phyloP scores from a whole-genome alignment of 2,888 invertebrate genomes.

The Eilema griseolum region DNA sequence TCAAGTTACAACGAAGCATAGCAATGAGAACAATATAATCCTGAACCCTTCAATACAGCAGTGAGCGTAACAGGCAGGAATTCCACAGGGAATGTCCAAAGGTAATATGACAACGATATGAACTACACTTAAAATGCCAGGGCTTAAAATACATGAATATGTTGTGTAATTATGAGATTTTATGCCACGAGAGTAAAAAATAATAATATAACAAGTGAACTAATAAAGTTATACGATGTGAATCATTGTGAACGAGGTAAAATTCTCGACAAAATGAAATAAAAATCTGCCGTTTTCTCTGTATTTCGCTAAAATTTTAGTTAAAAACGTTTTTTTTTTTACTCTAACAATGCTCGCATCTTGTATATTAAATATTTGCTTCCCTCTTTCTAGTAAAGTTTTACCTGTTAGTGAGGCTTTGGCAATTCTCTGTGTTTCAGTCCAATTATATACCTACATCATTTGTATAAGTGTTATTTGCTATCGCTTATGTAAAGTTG shows the following conservation, averaged over 20 bases:
- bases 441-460: too few relatives aligned
- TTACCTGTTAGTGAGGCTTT: neutral
- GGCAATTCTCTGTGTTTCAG: neutral
- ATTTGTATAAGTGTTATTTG: too few relatives aligned
- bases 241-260: too few relatives aligned
- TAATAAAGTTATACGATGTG: neutral
- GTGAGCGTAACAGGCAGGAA: slow-evolving; percentile 10
- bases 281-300: too few relatives aligned
- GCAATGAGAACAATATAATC: slow-evolving; percentile 17
- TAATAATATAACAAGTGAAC: neutral
- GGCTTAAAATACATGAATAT: slow-evolving; percentile 4
- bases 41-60: slow-evolving; percentile 16
- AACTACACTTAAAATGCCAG: slow-evolving; percentile 20
- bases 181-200: neutral
- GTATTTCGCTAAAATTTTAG: too few relatives aligned
- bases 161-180: neutral
- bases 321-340: too few relatives aligned
- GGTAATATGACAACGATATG: slow-evolving; percentile 23
- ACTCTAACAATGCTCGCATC: neutral
- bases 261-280: too few relatives aligned
- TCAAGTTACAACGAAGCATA: slow-evolving; percentile 10
- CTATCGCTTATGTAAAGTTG: too few relatives aligned
- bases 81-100: slow-evolving; percentile 15
- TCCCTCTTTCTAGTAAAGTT: neutral
- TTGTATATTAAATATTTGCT: neutral